These are phyloP conservation scores for Micromesistius poutassou DNA, from an alignment of 2,797 vertebrate genomes.

Conservation along the genomic window DNA sequence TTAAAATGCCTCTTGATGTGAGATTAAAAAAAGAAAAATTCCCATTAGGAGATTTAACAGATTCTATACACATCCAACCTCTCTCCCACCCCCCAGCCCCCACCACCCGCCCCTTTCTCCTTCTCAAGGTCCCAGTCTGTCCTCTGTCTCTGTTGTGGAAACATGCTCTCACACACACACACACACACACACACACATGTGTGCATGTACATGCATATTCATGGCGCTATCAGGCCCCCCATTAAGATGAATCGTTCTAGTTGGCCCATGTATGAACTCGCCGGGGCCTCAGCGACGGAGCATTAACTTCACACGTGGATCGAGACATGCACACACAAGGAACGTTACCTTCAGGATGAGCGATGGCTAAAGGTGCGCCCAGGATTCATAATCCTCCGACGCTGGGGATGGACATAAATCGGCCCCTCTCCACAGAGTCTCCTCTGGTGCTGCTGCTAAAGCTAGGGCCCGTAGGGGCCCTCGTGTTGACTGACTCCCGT, in stretches of 20 bases:
- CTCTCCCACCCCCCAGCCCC: no score
- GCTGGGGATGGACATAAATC: slow-evolving; percentile 18
- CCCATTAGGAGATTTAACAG: background rate
- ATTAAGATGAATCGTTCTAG: slow-evolving; percentile 17
- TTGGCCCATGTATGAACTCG: slow-evolving; percentile 15
- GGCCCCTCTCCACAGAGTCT: slow-evolving; percentile 14
- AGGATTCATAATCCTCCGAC: background rate
- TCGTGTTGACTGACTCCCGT: slow-evolving; percentile 30
- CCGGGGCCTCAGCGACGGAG: background rate
- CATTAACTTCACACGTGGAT: slow-evolving; percentile 5
- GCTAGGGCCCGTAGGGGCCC: background rate
- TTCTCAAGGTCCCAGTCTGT: background rate
- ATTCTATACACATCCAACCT: background rate
- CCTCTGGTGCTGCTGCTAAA: background rate
- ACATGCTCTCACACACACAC: background rate
- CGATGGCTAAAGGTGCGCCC: background rate
- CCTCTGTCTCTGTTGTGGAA: background rate
- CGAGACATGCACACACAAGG: background rate
- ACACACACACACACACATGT: background rate
- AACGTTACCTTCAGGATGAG: slow-evolving; percentile 20
- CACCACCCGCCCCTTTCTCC: background rate
- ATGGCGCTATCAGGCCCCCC: slow-evolving; percentile 8
- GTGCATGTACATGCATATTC: slow-evolving; percentile 3
- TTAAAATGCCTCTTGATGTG: background rate
- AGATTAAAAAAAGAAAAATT: background rate